Evolutionary conservation across 2,888 invertebrate species (phyloP), one percentile per base, ranked within the genome.

Genomic region (Himalopsyche tibetana): DNA sequence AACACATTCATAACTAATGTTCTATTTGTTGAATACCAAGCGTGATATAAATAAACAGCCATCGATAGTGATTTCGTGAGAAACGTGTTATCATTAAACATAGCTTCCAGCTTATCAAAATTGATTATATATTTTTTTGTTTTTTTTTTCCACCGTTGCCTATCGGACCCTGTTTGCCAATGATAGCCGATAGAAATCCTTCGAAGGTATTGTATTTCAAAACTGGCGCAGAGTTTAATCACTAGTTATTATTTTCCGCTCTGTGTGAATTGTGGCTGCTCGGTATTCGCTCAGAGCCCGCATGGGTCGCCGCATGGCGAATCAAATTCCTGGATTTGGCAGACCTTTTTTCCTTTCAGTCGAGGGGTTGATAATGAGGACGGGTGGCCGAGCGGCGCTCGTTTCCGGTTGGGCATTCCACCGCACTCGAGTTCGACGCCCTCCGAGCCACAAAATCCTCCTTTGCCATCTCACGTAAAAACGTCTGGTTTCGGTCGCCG

Each of bases 361-460:
- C 74, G 74, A 74, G 36, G 74, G 74, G 74, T 74, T 74, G 74
- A 74, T 74, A 74, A 74, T 74, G 74, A 63, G 19, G 80, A 55
- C 55, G 55, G 79, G 55, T 42, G 55, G 82, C 38, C 19, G 81
- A 42, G 55, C 55, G 55, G 82, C 81, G 51, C 74, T 74, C 82
- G 82, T 55, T 51, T 79, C 79, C 82, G 85, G 82, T 56, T 82
- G 82, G 79, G 51, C 82, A 74, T 80, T 82, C 55, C 56, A 36
- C 56, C 55, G 55, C 85, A 28, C 80, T 80, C 80, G 80, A 36
- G 80, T 51, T 42, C 80, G 80, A 42, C 80, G 80, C 80, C 51
- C 80, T 51, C 28, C 42, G 80, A 80, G 80, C 19, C 74, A 38
- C 74, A 38, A 38, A 36, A 74, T 74, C 74, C 74, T 74, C 74